phyloP scores from a whole-genome alignment of 1,140 invertebrate genomes.

The Drosophila neocordata region DNA sequence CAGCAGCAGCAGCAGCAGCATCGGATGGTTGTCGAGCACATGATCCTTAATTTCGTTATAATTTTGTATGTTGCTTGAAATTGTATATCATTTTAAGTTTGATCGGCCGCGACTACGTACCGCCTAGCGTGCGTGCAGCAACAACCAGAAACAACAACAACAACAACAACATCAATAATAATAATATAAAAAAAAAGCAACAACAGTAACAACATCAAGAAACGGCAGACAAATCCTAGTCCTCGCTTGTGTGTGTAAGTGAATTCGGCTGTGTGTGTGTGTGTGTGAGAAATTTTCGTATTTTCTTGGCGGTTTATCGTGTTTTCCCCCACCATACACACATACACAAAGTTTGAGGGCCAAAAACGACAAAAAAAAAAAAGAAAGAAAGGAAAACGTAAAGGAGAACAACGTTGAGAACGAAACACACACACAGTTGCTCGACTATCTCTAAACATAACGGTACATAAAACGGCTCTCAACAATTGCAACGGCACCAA shows the following conservation, averaged over 20 bases:
- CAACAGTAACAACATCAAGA: conserved; percentile 17
- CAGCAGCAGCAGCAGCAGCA: conserved; percentile 38
- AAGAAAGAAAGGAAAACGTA: conserved; percentile 4
- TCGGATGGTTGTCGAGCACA: conserved; percentile 63
- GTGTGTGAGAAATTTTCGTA: neutral
- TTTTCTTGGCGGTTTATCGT: conserved; percentile 11
- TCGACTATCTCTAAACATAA: conserved; percentile 34
- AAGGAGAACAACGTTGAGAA: conserved; percentile 26
- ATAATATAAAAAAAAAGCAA: conserved; percentile 2
- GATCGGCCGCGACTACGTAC: conserved; percentile 83
- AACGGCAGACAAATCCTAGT: conserved; percentile 7
- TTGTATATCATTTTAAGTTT: conserved; percentile 83
- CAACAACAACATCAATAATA: conserved; percentile 31
- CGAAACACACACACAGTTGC: conserved; percentile 31
- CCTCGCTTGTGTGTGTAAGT: neutral
- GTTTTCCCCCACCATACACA: conserved; percentile 4
- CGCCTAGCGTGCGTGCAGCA: conserved; percentile 66
- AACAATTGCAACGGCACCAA: neutral
- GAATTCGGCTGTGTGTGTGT: neutral
- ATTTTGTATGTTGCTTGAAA: conserved; percentile 82
- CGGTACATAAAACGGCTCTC: conserved; percentile 27
- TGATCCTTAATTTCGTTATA: conserved; percentile 83
- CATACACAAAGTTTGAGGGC: conserved; percentile 4
- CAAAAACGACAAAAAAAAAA: neutral
- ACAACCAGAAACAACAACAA: conserved; percentile 20